phyloP scores from a whole-genome alignment of 2,888 invertebrate genomes.

The Gibbula magus region DNA sequence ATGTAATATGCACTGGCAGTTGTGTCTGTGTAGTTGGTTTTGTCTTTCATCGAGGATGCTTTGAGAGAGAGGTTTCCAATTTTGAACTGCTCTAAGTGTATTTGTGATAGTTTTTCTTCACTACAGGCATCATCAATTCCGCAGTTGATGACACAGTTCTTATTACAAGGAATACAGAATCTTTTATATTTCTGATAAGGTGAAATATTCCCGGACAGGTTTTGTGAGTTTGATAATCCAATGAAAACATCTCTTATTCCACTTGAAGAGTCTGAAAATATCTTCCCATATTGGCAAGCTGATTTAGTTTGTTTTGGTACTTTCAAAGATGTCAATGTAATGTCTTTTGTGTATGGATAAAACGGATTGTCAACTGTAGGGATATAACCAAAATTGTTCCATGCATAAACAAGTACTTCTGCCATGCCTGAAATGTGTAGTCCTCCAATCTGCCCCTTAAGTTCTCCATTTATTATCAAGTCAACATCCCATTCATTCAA shows the following conservation, averaged over 20 bases:
- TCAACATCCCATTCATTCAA: constrained; percentile 26
- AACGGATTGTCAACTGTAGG: constrained; percentile 47
- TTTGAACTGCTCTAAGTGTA: background rate
- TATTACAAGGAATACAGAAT: constrained; percentile 46
- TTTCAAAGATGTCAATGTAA: constrained; percentile 34
- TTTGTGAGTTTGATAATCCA: constrained; percentile 46
- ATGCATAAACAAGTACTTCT: constrained; percentile 30
- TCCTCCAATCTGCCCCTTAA: constrained; percentile 34
- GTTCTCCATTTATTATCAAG: constrained; percentile 30
- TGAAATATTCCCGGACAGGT: constrained; percentile 38
- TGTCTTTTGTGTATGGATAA: constrained; percentile 45
- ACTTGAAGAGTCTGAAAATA: constrained; percentile 53
- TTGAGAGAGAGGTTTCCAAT: constrained; percentile 28
- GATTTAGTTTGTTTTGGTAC: constrained; percentile 40
- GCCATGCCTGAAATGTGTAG: constrained; percentile 21
- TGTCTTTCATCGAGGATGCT: constrained; percentile 3
- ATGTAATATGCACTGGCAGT: constrained; percentile 46
- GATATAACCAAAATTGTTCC: constrained; percentile 47
- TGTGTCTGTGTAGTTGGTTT: constrained; percentile 2
- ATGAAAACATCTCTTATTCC: constrained; percentile 51
- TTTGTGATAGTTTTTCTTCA: background rate
- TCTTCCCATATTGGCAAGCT: constrained; percentile 46
- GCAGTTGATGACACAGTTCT: constrained; percentile 43
- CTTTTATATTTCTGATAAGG: constrained; percentile 33
- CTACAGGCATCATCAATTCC: constrained; percentile 35